phyloP scores from a whole-genome alignment of 2,797 vertebrate genomes.

The Chaunax sp. region DNA sequence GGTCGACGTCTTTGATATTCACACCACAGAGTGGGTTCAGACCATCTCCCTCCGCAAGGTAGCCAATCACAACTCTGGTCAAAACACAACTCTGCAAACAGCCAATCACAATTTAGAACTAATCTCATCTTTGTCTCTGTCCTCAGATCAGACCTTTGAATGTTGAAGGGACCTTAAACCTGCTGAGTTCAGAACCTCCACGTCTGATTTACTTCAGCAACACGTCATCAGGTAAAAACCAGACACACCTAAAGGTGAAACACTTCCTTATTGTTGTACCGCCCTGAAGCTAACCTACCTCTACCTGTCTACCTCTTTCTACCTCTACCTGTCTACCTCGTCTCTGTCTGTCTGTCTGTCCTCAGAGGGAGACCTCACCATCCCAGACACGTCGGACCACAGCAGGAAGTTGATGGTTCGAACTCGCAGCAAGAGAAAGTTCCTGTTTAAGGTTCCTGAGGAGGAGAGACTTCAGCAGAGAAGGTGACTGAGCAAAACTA shows the following conservation, averaged over 20 bases:
- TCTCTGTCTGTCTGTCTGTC: conserved; percentile 6
- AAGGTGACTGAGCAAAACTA: conserved; percentile 59
- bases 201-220: conserved; percentile 95
- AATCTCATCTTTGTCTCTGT: conserved; percentile 2
- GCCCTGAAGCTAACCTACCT: neutral
- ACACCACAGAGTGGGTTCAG: conserved; percentile 94
- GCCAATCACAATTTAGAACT: neutral
- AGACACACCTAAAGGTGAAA: neutral
- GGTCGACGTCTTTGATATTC: conserved; percentile 93
- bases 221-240: conserved; percentile 80
- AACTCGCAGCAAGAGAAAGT: conserved; percentile 95
- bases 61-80: conserved; percentile 15
- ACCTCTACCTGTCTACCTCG: too few species aligned
- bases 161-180: conserved; percentile 91
- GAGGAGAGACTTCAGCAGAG: conserved; percentile 88
- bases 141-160: conserved; percentile 93
- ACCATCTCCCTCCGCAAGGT: conserved; percentile 94
- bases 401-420: conserved; percentile 97
- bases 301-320: neutral
- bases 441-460: conserved; percentile 96
- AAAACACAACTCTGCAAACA: neutral
- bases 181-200: conserved; percentile 90
- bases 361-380: conserved; percentile 86
- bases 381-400: conserved; percentile 93
- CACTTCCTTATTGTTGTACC: neutral